Conservation (phyloP, 1,140 invertebrate genomes). For the Amphibalanus amphitrite region DNA sequence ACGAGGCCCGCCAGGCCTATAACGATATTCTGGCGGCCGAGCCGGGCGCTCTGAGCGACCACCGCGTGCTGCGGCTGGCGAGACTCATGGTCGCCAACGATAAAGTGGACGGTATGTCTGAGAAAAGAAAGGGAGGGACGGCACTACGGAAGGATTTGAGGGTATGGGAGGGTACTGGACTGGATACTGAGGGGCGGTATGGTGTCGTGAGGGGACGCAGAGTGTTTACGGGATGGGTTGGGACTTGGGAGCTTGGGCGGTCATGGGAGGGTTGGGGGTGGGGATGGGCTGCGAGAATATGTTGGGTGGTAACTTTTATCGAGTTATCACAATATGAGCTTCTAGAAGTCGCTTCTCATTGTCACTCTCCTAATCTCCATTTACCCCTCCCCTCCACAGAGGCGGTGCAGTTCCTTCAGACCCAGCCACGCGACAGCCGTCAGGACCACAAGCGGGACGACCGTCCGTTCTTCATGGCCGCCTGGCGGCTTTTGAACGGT, state of each 20-base stretch:
- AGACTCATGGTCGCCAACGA: constrained; percentile 37
- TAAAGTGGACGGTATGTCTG: constrained; percentile 37
- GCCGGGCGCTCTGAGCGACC: constrained; percentile 34
- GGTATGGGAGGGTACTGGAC: too few relatives aligned
- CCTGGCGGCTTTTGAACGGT: constrained; percentile 43
- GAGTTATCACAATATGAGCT: too few relatives aligned
- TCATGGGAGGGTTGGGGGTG: too few relatives aligned
- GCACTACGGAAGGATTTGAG: too few relatives aligned
- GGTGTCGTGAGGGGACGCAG: too few relatives aligned
- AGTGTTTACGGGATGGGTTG: not conserved
- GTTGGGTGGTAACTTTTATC: too few relatives aligned
- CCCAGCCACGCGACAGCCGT: constrained; percentile 22
- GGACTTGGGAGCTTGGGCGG: too few relatives aligned
- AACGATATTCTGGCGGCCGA: constrained; percentile 31
- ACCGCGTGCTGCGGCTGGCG: constrained; percentile 38
- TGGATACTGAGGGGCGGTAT: too few relatives aligned
- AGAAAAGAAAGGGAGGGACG: too few relatives aligned
- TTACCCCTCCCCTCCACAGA: constrained; percentile 23
- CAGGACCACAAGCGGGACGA: constrained; percentile 23
- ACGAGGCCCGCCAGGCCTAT: constrained; percentile 37
- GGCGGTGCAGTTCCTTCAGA: constrained; percentile 35
- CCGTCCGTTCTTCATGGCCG: constrained; percentile 29
- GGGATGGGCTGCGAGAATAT: too few relatives aligned
- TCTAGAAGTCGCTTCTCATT: too few relatives aligned
- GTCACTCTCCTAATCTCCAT: too few relatives aligned